Evolutionary conservation across 2,113 vertebrate species (phyloP), one percentile per base, ranked within the genome.

Genomic region (Conger conger): DNA sequence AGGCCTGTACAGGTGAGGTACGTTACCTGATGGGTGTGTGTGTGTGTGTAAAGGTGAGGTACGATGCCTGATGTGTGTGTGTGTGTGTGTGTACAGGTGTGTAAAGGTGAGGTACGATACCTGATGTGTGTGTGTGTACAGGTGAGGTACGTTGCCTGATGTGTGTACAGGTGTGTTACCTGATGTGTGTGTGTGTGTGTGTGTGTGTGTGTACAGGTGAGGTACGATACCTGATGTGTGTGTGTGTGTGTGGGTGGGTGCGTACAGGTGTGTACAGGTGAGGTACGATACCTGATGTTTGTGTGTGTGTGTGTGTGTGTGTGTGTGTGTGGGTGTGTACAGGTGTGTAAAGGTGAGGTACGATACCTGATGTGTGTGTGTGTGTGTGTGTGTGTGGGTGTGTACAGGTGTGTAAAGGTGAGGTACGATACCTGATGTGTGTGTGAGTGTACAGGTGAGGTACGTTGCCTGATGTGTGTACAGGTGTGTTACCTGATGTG

Each of bases 1-100:
- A 23, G 33, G 8, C n/a, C n/a, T n/a, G n/a, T n/a, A n/a, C n/a
- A 18, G 76, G 37, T 76, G 33, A 45, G 11, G 3, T 1, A 23
- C 36, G 15, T 87, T 93, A 98, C 97, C 98, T 97, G 93, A 99
- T 99, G n/a, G n/a, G n/a, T n/a, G 88, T 99, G 98, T 7, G 98
- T 99, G 81, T n/a, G n/a, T n/a, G n/a, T 36, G 77, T 80, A 40
- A 17, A 35, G 0, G 76, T 38, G 7, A 79, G 33, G 38, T 80
- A 38, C 27, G 23, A 15, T 36, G n/a, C n/a, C n/a, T n/a, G n/a
- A 79, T 38, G 77, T 77, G 76, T 78, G 83, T 77, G 57, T 60
- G 4, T 18, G 57, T 40, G 54, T 9, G 20, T 73, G 82, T 42
- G 36, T n/a, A 18, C 36, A 23, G 30, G 36, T 76, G 57, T 38